Conservation (phyloP, 2,888 invertebrate genomes). For the Caradrina kadenii region DNA sequence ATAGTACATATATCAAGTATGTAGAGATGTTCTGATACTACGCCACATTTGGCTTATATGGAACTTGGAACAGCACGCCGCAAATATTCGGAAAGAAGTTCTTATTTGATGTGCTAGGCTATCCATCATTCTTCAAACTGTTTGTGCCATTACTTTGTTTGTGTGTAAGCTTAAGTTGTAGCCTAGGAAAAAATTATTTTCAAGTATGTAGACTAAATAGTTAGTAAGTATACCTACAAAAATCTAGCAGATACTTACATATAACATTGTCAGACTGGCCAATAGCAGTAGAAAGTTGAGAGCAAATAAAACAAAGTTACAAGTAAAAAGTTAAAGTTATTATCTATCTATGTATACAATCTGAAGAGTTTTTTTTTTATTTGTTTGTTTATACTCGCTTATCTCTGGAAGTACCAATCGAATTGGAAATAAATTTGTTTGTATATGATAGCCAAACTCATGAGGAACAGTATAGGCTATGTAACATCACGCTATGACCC, state of each 20-base stretch:
- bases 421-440: too few species aligned
- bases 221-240: too few species aligned
- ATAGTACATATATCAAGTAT: neutral
- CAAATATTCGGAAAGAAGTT: neutral
- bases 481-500: too few species aligned
- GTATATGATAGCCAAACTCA: too few species aligned
- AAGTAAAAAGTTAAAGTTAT: too few species aligned
- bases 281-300: slow-evolving; percentile 6
- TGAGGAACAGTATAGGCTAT: too few species aligned
- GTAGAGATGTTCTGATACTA: neutral
- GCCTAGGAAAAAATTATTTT: neutral
- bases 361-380: too few species aligned
- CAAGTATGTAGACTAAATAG: neutral
- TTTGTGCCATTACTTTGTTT: neutral
- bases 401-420: too few species aligned
- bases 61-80: neutral
- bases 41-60: neutral
- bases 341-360: too few species aligned
- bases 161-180: neutral
- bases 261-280: neutral
- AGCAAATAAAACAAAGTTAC: slow-evolving; percentile 6
- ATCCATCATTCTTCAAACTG: neutral
- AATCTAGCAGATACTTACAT: too few species aligned
- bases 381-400: too few species aligned
- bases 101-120: too few species aligned